A percentile compares a stretch with the other conserved stretches of the same genome.
Evolutionary conservation across 2,797 vertebrate genomes (phyloP).

Genomic region (Erethizon dorsatum): DNA sequence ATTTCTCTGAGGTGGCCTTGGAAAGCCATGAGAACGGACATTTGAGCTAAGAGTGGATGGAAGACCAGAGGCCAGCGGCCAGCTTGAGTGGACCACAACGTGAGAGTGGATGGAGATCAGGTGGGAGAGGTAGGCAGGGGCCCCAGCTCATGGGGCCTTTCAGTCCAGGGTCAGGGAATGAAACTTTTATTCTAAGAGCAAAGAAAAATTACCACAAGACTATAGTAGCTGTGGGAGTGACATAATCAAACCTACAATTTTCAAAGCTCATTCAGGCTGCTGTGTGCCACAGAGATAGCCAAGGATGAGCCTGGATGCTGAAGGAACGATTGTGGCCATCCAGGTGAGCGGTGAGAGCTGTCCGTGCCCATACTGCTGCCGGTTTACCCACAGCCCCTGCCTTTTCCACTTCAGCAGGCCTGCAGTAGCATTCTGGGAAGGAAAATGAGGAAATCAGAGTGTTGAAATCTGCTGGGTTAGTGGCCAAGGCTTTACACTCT

Average conservation of each 20-base stretch:
- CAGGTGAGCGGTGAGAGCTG: not conserved
- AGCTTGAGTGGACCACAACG: rapidly evolving
- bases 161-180: too few species aligned
- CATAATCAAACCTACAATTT: not conserved
- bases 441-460: constrained; percentile 69
- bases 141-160: rapidly evolving
- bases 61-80: not conserved
- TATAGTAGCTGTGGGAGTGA: not conserved
- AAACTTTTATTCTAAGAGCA: not conserved
- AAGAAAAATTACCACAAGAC: not conserved
- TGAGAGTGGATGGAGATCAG: not conserved
- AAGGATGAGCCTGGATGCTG: rapidly evolving
- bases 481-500: not conserved
- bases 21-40: not conserved
- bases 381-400: too few species aligned
- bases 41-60: not conserved
- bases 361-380: not conserved
- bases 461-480: constrained; percentile 54
- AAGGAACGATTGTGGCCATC: rapidly evolving
- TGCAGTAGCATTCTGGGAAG: not conserved
- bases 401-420: rapidly evolving
- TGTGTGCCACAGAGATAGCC: not conserved
- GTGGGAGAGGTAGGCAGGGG: too few species aligned
- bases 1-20: not conserved
- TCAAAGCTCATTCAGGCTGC: not conserved